Evolutionary conservation across 2,888 invertebrate genomes (phyloP), one percentile per base, ranked within the genome.

Genomic region (Brachycybe producta): DNA sequence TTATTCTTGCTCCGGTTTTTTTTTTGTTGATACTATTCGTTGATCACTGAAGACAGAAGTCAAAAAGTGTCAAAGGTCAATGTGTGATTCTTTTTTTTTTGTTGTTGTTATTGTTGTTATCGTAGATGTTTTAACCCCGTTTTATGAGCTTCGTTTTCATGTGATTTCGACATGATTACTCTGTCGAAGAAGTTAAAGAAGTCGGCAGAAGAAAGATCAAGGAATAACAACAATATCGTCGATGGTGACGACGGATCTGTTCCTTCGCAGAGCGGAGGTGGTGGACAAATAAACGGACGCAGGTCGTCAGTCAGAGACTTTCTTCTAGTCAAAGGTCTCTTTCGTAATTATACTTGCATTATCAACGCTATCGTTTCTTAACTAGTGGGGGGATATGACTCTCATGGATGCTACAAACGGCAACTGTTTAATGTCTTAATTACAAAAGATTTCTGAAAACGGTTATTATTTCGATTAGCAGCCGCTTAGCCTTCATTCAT

Each of bases 221-320:
- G 21, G 17, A 30, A 28, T 13, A n/a, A n/a, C n/a, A n/a, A n/a
- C n/a, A n/a, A n/a, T n/a, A n/a, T n/a, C n/a, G n/a, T n/a, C n/a
- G n/a, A 32, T 17, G 11, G 35, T 15, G 35, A 30, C 11, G 39
- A 46, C 11, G 11, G 19, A 17, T 28, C 28, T 27, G 13, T 30
- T n/a, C 21, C 24, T 13, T n/a, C n/a, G n/a, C n/a, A n/a, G n/a
- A n/a, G n/a, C n/a, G 40, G 40, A 21, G 23, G 21, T 40, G 40
- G 40, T 34, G 13, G 43, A 23, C 41, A 19, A 19, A n/a, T 19
- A 13, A 48, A n/a, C 36, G 23, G 56, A 1, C 74, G 75, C 67
- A 71, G 84, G 63, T 79, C 80, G 57, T 84, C 84, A 27, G 73
- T 85, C 52, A 73, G 86, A 61, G 86, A 86, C 63, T 82, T 80